These are phyloP conservation scores for Hydrolagus colliei DNA, from an alignment of 2,797 vertebrate genomes.

Conservation along the genomic window DNA sequence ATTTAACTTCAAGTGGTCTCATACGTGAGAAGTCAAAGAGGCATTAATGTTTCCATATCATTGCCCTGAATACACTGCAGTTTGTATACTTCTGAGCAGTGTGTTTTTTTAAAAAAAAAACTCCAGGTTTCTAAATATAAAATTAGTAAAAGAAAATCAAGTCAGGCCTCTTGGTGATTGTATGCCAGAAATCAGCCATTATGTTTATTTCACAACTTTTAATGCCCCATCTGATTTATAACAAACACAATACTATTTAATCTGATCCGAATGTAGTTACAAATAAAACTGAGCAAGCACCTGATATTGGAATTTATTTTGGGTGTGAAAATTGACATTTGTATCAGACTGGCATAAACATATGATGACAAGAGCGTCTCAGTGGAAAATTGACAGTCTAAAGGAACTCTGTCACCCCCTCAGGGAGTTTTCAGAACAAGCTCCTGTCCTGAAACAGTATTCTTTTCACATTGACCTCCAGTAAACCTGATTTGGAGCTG, in stretches of 20 bases:
- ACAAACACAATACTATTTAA: background rate
- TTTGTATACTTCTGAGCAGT: background rate
- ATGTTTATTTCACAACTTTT: too few relatives aligned
- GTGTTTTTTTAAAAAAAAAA: background rate
- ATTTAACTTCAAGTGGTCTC: constrained; percentile 32
- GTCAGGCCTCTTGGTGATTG: background rate
- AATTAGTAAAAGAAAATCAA: background rate
- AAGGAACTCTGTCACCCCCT: background rate
- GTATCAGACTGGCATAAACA: too few relatives aligned
- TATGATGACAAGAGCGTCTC: background rate
- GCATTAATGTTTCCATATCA: constrained; percentile 19
- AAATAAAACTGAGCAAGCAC: background rate
- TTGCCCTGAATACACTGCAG: constrained; percentile 8
- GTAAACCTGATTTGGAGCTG: too few relatives aligned
- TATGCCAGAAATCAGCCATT: too few relatives aligned
- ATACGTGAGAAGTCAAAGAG: constrained; percentile 25
- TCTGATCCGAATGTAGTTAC: background rate
- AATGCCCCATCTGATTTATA: too few relatives aligned
- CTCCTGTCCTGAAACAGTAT: background rate
- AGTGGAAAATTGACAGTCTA: background rate
- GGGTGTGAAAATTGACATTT: background rate
- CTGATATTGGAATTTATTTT: background rate
- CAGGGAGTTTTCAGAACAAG: background rate
- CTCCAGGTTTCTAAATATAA: background rate
- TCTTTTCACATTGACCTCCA: background rate